Evolutionary conservation across 2,113 vertebrate species (phyloP).

Genomic region (Microtus ochrogaster): DNA sequence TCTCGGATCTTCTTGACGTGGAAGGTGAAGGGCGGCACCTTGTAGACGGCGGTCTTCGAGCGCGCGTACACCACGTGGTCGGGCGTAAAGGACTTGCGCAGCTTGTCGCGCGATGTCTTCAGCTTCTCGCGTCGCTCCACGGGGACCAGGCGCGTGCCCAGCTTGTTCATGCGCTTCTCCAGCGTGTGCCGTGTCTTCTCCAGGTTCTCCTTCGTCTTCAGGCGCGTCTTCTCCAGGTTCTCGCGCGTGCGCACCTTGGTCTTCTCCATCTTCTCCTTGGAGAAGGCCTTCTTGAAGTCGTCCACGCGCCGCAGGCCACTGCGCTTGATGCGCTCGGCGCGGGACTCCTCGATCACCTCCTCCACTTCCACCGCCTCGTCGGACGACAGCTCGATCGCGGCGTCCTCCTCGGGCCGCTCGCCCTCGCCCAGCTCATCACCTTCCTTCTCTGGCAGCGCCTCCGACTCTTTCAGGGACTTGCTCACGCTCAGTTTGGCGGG

Average conservation of each 20-base stretch:
- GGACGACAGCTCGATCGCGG: conserved; percentile 88
- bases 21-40: conserved; percentile 98
- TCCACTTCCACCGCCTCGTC: conserved; percentile 97
- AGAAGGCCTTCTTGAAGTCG: conserved; percentile 97
- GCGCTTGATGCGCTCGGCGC: conserved; percentile 94
- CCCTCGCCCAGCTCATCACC: conserved; percentile 84
- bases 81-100: conserved; percentile 96
- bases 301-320: conserved; percentile 94
- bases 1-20: conserved; percentile 98
- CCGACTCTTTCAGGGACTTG: conserved; percentile 90
- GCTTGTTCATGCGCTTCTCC: conserved; percentile 96
- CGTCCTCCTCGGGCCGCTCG: conserved; percentile 88
- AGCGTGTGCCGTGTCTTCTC: conserved; percentile 96
- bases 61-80: conserved; percentile 93
- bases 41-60: conserved; percentile 95
- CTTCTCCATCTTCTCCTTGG: conserved; percentile 97
- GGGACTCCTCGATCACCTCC: conserved; percentile 96
- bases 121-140: conserved; percentile 94
- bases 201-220: conserved; percentile 95
- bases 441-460: conserved; percentile 88
- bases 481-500: conserved; percentile 93
- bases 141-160: conserved; percentile 95
- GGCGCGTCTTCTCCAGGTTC: conserved; percentile 93
- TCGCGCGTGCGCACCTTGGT: conserved; percentile 91
- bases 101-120: conserved; percentile 94